Evolutionary conservation across 2,113 vertebrate species (phyloP), one percentile per base, ranked within the genome.

Genomic region (Tyrannus savana): DNA sequence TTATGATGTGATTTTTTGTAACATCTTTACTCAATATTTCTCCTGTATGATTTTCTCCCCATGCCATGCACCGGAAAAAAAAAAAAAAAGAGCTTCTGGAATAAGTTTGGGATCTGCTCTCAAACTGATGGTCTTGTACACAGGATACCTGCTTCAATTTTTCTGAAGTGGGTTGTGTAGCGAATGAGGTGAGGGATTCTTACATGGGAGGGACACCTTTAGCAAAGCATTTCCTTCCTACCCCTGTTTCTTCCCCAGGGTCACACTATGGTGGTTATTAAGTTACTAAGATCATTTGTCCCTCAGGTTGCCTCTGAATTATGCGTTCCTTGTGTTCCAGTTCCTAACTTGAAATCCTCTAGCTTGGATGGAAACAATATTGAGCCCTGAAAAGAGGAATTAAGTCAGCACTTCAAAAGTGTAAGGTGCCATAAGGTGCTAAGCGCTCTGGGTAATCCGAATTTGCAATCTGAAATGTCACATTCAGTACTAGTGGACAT

Each of bases 151-250:
- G 3, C 33, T 86, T 84, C 1, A 3, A 16, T 87, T 71, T 47
- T 89, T n/a, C 46, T 72, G 39, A 56, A 66, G n/a, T 0, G 0
- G n/a, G 30, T 41, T 42, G 14, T 47, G 31, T 52, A 78, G 73
- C 0, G 0, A 75, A 46, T n/a, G 56, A 63, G 39, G 41, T 1
- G 1, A 23, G 44, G 16, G 9, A 31, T 80, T 83, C 30, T 46
- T 73, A 16, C 3, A 59, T 25, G 47, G 10, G 14, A 88, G 14
- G 9, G 60, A 50, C 27, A 28, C 15, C 31, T 62, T 42, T 37
- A 80, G 47, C 23, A 78, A 68, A 67, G 22, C 39, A 23, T 3
- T 77, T 89, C 90, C 64, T 95, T 67, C 75, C 42, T 59, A 17
- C 49, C 47, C 31, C 13, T 83, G n/a, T 50, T 90, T 84, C 35